Percentiles rank a stretch among this genome's conserved stretches.
These are phyloP conservation scores for Hipposideros armiger DNA, from an alignment of 2,113 vertebrate genomes.

Conservation along the genomic window DNA sequence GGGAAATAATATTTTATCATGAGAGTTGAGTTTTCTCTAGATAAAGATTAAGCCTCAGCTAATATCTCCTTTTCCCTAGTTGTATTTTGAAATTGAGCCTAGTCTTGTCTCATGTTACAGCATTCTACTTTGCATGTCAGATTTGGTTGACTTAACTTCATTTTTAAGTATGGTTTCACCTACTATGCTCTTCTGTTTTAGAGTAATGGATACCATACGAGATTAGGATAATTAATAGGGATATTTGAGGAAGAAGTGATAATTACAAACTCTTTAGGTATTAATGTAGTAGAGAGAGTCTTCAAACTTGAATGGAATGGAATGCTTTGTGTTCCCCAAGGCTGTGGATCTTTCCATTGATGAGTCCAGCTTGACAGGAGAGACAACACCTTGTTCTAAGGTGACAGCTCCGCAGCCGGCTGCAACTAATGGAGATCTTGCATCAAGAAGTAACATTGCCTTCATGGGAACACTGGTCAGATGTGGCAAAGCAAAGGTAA, in stretches of 20 bases:
- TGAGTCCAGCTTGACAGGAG: slow-evolving; percentile 97
- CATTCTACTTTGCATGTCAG: not conserved
- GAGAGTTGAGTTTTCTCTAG: not conserved
- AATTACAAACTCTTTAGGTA: not conserved
- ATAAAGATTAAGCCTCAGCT: not conserved
- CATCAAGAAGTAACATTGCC: slow-evolving; percentile 97
- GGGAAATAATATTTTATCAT: slow-evolving; percentile 20
- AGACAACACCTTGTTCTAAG: slow-evolving; percentile 95
- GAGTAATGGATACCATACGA: not conserved
- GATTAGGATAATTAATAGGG: not conserved
- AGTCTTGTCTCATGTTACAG: not conserved
- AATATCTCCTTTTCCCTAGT: not conserved
- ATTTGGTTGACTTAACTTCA: slow-evolving; percentile 35
- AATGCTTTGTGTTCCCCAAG: slow-evolving; percentile 83
- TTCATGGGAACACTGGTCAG: slow-evolving; percentile 99
- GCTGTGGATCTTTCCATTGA: slow-evolving; percentile 95
- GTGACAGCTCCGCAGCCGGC: slow-evolving; percentile 90
- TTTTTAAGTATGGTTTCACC: not conserved
- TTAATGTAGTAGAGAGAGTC: not conserved
- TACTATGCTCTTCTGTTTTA: not conserved
- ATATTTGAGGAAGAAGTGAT: slow-evolving; percentile 28
- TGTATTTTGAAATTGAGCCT: slow-evolving; percentile 41
- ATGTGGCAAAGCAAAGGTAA: slow-evolving; percentile 98
- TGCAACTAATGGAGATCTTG: slow-evolving; percentile 93
- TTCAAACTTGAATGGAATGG: not conserved